Evolutionary conservation across 2,113 vertebrate species (phyloP), one percentile per base, ranked within the genome.

Genomic region (Sebastes schlegelii): DNA sequence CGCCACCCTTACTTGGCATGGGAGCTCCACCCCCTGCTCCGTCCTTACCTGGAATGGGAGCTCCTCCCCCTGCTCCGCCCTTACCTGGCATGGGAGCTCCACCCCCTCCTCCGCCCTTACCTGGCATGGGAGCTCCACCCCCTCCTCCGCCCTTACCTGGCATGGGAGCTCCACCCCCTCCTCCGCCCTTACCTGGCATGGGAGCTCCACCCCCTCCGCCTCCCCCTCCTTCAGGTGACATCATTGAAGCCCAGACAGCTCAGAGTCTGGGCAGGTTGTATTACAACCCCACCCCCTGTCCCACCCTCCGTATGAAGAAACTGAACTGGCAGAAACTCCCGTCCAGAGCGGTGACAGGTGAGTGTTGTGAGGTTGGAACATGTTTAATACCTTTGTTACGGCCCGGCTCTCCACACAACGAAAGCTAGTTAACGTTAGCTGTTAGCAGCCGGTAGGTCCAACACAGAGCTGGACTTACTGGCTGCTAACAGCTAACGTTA

Each of bases 271-370:
- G 94, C 13, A 82, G 19, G 0, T 66, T 71, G 1, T 95, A 91
- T 0, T 0, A 42, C 43, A 82, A 60, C 63, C 77, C 90, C 51
- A 19, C 85, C 13, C 96, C 94, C 65, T 94, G 91, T 0, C 97
- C 98, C 26, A 95, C 95, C 0, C 75, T 96, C 54, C 95, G 96
- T 70, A 99, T 99, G 97, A 98, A 98, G 94, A 99, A 99, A 40
- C 92, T 99, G 58, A 98, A 98, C 89, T 98, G 98, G 98, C 97
- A 98, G 94, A 99, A 99, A 77, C 94, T 99, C 78, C 96, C 87
- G 0, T 63, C 83, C 79, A 86, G 89, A 0, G 95, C 95, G 14
- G 89, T 95, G 10, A 94, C 89, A 88, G 97, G 98, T 98, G 76
- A 84, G 86, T 42, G 11, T 1, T 16, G 13, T 12, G n/a, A n/a